Conservation (phyloP, 2,113 vertebrate genomes). For the Platanista minor region DNA sequence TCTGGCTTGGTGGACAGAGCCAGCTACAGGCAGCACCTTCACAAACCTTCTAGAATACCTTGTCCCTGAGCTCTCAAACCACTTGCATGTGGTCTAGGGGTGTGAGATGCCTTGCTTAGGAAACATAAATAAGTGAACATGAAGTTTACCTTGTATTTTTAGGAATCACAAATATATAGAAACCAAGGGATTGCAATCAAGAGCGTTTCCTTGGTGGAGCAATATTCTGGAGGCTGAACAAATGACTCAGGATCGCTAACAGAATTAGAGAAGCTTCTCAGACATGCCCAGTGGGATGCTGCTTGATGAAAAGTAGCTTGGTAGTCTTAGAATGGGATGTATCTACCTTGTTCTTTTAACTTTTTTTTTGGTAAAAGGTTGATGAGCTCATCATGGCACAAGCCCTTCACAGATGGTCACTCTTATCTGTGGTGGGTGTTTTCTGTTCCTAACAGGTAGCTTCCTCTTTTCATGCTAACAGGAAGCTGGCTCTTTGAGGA, state of each 20-base stretch:
- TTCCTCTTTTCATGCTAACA: background rate
- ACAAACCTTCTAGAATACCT: background rate
- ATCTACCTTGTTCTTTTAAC: background rate
- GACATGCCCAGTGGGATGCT: background rate
- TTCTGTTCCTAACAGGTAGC: background rate
- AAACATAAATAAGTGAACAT: background rate
- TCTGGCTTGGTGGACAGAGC: background rate
- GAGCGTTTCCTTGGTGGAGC: background rate
- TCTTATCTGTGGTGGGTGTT: background rate
- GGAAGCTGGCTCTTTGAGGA: conserved; percentile 17
- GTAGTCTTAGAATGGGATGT: background rate
- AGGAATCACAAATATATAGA: background rate
- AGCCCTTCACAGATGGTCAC: background rate
- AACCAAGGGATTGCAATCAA: background rate
- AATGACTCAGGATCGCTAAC: background rate
- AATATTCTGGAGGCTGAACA: background rate
- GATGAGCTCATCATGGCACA: background rate
- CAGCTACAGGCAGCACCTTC: background rate
- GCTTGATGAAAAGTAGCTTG: background rate
- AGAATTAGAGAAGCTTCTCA: background rate
- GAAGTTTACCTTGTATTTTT: background rate
- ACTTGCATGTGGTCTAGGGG: background rate
- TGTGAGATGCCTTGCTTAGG: background rate
- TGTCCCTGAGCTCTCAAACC: background rate
- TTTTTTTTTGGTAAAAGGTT: background rate